Evolutionary conservation across 2,113 vertebrate genomes (phyloP), one percentile per base, ranked within the genome.

Genomic region (Xenotilapia flavipinnis): DNA sequence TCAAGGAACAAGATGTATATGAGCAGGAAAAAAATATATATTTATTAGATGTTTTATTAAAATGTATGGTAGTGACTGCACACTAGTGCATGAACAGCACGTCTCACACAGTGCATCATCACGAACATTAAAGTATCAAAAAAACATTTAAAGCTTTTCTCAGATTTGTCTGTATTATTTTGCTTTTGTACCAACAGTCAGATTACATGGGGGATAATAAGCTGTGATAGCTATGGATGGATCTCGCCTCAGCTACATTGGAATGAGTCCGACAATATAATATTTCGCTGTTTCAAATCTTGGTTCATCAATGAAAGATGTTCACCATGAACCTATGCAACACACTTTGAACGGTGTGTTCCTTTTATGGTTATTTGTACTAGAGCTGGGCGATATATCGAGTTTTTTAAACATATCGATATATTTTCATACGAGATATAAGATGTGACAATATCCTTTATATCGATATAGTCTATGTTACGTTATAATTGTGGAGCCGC

Each of bases 171-270:
- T 73, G 1, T 45, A 26, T 40, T 45, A 0, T 6, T 73, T 38
- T 26, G 38, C 0, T 45, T 73, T 45, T 73, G 40, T 17, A 17
- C 0, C 40, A 45, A 9, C 68, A 45, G 68, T 73, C 21, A 26
- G 45, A 45, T 17, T 26, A 73, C 21, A 11, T 3, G 15, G 5
- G 0, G 0, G 17, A 62, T 62, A 36, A 62, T 62, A 62, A 2
- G 13, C 0, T 75, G 40, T 73, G 40, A 73, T 45, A 17, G 21
- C 65, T 45, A 15, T 15, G 13, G 21, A 15, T 4, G 21, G 38
- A 73, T 73, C 26, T 14, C 4, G 2, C 12, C 15, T 42, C 13
- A 15, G 36, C 21, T 26, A 42, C 38, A 26, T 15, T 26, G 65
- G 65, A 73, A 45, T 42, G n/a, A 70, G n/a, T 42, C 38, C 7